Evolutionary conservation across 2,888 invertebrate genomes (phyloP), one percentile per base, ranked within the genome.

Genomic region (Vannuccia rotundouncinata): DNA sequence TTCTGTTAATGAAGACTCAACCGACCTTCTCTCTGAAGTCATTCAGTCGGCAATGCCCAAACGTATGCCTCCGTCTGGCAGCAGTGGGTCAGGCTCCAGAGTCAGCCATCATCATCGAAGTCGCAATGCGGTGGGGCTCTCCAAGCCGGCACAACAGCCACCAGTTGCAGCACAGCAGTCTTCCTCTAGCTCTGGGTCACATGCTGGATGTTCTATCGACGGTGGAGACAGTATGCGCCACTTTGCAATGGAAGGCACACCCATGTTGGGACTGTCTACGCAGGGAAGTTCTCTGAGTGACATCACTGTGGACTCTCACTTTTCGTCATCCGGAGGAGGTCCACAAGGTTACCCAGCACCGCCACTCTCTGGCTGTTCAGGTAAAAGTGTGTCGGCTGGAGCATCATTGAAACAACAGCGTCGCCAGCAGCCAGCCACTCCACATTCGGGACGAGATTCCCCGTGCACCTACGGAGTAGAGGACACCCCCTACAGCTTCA

Each of bases 41-140:
- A 78, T 78, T 78, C 60, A 78, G 59, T 78, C 78, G 25, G 78
- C 78, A 0, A 78, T 78, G 78, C 78, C 78, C 25, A 77, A 77
- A n/a, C 45, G 45, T 45, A 45, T 45, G 45, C 10, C 45, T 5
- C 45, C 45, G 5, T 45, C 45, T 5, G 45, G 45, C 5, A 45
- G 45, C 45, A 45, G 45, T 45, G 45, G 45, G 10, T 45, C 45
- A 10, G 45, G 45, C 5, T 45, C 45, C 17, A 5, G 45, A 45
- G 45, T 5, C 17, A 45, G 45, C 17, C 10, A 17, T 17, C 45
- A 45, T 17, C 45, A 45, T 17, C 45, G 45, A 17, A 45, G 45
- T 45, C n/a, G n/a, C n/a, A n/a, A n/a, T n/a, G n/a, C n/a, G n/a
- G n/a, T n/a, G n/a, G 75, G 75, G 1, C 27, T 74, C 10, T 29